Evolutionary conservation across 2,888 invertebrate species (phyloP).

Genomic region (Ennomos erosarius): DNA sequence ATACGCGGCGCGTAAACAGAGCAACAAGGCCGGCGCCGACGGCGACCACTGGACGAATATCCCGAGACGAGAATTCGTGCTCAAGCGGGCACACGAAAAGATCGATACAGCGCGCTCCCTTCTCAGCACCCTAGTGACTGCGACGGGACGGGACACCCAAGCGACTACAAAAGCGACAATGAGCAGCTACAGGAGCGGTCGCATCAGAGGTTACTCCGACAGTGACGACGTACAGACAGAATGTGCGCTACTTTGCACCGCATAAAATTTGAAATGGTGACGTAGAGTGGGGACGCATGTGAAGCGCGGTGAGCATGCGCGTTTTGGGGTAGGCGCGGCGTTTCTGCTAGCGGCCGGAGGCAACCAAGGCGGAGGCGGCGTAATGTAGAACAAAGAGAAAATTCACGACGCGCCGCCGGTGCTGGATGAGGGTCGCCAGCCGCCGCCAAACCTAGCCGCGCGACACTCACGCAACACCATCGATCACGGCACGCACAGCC

Average conservation of each 20-base stretch:
- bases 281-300: slow-evolving; percentile 68
- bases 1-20: slow-evolving; percentile 76
- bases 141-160: slow-evolving; percentile 41
- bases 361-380: slow-evolving; percentile 56
- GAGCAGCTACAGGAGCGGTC: slow-evolving; percentile 50
- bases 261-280: slow-evolving; percentile 71
- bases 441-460: slow-evolving; percentile 48
- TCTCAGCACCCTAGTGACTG: slow-evolving; percentile 64
- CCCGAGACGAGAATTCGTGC: slow-evolving; percentile 74
- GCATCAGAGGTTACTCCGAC: slow-evolving; percentile 54
- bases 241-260: slow-evolving; percentile 62
- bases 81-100: slow-evolving; percentile 75
- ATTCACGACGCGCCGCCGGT: slow-evolving; percentile 55
- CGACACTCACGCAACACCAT: slow-evolving; percentile 61
- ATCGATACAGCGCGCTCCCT: slow-evolving; percentile 81
- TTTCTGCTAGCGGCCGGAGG: slow-evolving; percentile 61
- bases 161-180: slow-evolving; percentile 46
- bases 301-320: slow-evolving; percentile 75
- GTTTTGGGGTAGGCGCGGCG: slow-evolving; percentile 71
- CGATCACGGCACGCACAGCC: slow-evolving; percentile 43
- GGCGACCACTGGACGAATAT: slow-evolving; percentile 80
- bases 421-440: slow-evolving; percentile 56
- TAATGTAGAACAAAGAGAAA: slow-evolving; percentile 65
- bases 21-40: slow-evolving; percentile 81
- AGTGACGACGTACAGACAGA: slow-evolving; percentile 56